Evolutionary conservation across 2,888 invertebrate genomes (phyloP), one percentile per base, ranked within the genome.

Genomic region (Mimas tiliae): DNA sequence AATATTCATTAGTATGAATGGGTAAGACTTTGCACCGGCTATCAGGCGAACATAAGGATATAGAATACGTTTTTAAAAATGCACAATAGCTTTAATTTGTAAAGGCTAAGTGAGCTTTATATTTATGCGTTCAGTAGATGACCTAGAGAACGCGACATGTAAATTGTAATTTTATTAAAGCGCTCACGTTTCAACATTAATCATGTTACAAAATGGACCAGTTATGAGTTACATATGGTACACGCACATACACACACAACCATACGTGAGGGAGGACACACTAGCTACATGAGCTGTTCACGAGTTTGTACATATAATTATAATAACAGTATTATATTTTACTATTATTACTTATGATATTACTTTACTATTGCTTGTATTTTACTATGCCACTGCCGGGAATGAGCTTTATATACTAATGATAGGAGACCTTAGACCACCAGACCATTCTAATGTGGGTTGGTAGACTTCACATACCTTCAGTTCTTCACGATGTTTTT

Each of bases 171-270:
- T 58, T 58, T 19, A 42, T 11, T 58, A 58, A 58, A 58, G 9
- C 19, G 58, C 58, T 58, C 58, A 58, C 58, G 58, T 58, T 58
- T 58, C 58, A 19, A 58, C 58, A 58, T 55, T 58, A 58, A 42
- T 38, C 3, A 19, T 11, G 21, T 58, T 58, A 42, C 58, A 58
- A 58, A 58, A 58, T 42, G 58, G 42, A 58, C 58, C 42, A 58
- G 58, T 58, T 58, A 58, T 58, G 58, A 58, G 58, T 58, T 58
- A 42, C 34, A 1, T 4, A 27, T 27, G 4, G 1, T 27, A 53
- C n/a, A 53, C 58, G 42, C 42, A 42, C 58, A 38, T 1, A 58
- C 19, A 34, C 34, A 12, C 1, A 33, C 21, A 51, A 33, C 8
- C 38, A 11, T 1, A 38, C 4, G 16, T 55, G 16, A 42, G 2